Conservation (phyloP, 2,797 vertebrate species). For the Sardinella longiceps region DNA sequence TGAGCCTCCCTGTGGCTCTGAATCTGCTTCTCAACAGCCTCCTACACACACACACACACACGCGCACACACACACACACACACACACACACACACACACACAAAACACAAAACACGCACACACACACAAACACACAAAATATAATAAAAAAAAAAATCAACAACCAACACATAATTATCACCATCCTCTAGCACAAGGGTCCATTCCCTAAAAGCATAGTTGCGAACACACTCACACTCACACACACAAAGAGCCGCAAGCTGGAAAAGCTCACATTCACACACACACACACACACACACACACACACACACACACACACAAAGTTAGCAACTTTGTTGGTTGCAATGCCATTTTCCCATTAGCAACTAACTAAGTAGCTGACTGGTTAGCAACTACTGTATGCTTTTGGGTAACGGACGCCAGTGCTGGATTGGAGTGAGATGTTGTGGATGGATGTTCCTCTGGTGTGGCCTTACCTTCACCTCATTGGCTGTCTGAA, state of each 20-base stretch:
- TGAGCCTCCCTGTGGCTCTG: constrained; percentile 90
- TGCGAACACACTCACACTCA: no score
- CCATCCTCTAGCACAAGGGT: not conserved
- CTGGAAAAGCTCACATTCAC: no score
- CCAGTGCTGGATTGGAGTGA: not conserved
- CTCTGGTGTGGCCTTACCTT: constrained; percentile 68
- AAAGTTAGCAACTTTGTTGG: no score
- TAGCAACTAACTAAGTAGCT: no score
- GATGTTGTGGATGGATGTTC: not conserved
- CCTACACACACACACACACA: constrained; percentile 67
- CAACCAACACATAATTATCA: not conserved
- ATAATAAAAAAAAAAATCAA: no score
- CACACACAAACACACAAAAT: not conserved
- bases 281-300: no score
- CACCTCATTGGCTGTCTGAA: constrained; percentile 87
- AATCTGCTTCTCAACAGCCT: constrained; percentile 93
- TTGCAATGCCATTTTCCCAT: no score
- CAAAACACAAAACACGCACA: not conserved
- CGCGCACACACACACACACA: constrained; percentile 13
- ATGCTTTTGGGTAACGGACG: no score
- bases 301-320: no score
- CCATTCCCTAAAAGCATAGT: no score
- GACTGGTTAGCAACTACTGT: no score
- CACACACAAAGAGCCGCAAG: no score
- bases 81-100: not conserved